phyloP scores from a whole-genome alignment of 2,888 invertebrate genomes.

The Amblyjoppa proteus region DNA sequence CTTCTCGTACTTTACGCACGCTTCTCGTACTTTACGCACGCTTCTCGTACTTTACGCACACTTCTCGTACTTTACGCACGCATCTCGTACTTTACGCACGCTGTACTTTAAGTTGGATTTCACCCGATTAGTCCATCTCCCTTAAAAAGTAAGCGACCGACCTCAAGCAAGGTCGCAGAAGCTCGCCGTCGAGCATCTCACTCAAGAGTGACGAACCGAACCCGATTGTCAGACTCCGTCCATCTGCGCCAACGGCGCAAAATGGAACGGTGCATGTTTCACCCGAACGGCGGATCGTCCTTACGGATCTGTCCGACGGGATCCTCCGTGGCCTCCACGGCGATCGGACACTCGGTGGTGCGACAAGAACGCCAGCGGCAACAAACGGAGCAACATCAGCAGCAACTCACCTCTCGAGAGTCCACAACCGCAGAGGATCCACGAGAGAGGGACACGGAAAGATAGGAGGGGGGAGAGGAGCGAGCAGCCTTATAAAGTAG shows the following conservation, averaged over 20 bases:
- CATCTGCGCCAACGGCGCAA: slow-evolving; percentile 24
- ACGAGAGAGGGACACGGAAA: slow-evolving; percentile 44
- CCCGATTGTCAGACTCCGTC: slow-evolving; percentile 1
- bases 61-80: too few relatives aligned
- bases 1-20: too few relatives aligned
- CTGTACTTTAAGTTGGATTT: too few relatives aligned
- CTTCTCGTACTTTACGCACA: too few relatives aligned
- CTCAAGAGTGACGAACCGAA: slow-evolving; percentile 25
- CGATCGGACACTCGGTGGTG: slow-evolving; percentile 24
- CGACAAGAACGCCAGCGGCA: slow-evolving; percentile 43
- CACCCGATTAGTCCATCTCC: too few relatives aligned
- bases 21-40: too few relatives aligned
- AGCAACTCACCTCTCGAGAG: slow-evolving; percentile 56
- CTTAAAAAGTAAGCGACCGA: background rate
- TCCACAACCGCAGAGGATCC: slow-evolving; percentile 40
- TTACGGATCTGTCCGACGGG: slow-evolving; percentile 39
- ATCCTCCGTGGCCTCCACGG: slow-evolving; percentile 49
- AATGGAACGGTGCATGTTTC: slow-evolving; percentile 10
- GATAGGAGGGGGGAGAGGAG: slow-evolving; percentile 53
- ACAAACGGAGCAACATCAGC: slow-evolving; percentile 56
- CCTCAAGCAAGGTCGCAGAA: background rate
- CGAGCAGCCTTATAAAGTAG: slow-evolving; percentile 84
- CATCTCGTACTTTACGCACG: too few relatives aligned
- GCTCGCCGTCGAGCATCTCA: background rate
- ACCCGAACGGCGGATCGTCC: slow-evolving; percentile 46